These are phyloP conservation scores for Myrmophylax atrothorax DNA, from an alignment of 2,113 vertebrate species.

Conservation along the genomic window DNA sequence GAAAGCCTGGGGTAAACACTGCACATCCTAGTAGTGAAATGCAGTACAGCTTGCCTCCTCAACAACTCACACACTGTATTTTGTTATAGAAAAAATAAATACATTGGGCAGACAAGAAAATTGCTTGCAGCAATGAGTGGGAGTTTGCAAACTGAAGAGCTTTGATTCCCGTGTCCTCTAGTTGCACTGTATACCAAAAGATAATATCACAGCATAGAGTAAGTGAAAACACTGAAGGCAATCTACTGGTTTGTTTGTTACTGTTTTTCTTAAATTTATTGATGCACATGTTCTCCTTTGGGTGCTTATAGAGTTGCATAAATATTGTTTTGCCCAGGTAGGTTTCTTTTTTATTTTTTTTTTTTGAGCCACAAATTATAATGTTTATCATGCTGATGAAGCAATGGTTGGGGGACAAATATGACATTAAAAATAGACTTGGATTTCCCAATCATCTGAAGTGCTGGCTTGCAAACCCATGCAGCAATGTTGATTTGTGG, in stretches of 20 bases:
- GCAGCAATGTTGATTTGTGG: slow-evolving; percentile 40
- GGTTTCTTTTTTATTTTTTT: background rate
- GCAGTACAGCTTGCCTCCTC: background rate
- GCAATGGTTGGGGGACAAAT: slow-evolving; percentile 62
- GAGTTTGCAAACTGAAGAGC: slow-evolving; percentile 2
- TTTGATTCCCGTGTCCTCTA: slow-evolving; percentile 7
- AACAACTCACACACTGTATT: background rate
- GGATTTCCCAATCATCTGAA: slow-evolving; percentile 69
- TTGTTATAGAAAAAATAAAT: slow-evolving; percentile 8
- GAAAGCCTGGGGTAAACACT: background rate
- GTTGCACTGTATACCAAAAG: background rate
- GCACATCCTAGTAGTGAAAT: background rate
- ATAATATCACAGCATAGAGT: background rate
- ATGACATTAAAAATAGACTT: slow-evolving; percentile 74
- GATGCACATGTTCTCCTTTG: background rate
- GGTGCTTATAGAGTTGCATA: background rate
- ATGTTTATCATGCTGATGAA: slow-evolving; percentile 66
- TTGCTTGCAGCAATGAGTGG: slow-evolving; percentile 7
- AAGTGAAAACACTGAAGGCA: slow-evolving; percentile 9
- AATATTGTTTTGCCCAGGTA: background rate
- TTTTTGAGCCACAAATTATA: slow-evolving; percentile 57
- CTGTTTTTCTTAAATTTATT: background rate
- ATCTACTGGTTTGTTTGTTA: slow-evolving; percentile 9
- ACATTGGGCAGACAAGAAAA: slow-evolving; percentile 12
- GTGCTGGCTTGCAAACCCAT: slow-evolving; percentile 29